A percentile compares a stretch with the other conserved stretches of the same genome.
Evolutionary conservation across 2,888 invertebrate species (phyloP).

Genomic region (Colletes collaris): DNA sequence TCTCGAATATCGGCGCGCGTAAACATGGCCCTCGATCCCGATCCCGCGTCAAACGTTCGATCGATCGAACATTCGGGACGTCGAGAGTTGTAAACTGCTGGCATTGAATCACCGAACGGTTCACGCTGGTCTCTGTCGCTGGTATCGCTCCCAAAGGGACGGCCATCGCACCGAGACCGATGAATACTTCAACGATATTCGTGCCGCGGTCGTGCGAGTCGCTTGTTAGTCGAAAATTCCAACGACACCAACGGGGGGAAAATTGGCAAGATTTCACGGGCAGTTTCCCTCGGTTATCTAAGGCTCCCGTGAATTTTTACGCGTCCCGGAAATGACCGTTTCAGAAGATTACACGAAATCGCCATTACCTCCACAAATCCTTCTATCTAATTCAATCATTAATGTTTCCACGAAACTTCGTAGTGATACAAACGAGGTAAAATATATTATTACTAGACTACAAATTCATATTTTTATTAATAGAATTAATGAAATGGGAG

Average conservation of each 20-base stretch:
- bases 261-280: conserved; percentile 24
- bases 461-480: too few species aligned
- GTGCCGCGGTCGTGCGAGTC: conserved; percentile 14
- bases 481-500: too few species aligned
- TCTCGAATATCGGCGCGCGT: too few species aligned
- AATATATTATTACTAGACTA: too few species aligned
- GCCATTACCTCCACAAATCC: too few species aligned
- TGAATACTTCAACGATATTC: conserved; percentile 23
- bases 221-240: conserved; percentile 20
- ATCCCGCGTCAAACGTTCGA: too few species aligned
- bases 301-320: conserved; percentile 22
- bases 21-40: too few species aligned
- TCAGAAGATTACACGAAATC: neutral
- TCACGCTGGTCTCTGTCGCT: neutral
- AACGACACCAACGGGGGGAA: neutral
- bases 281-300: conserved; percentile 15
- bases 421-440: too few species aligned
- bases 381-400: too few species aligned
- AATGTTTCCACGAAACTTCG: too few species aligned
- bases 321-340: neutral
- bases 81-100: too few species aligned
- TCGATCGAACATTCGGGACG: too few species aligned
- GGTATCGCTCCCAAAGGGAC: neutral
- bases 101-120: neutral
- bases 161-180: neutral